Conservation (phyloP, 1,140 invertebrate species). For the Hestina assimilis region DNA sequence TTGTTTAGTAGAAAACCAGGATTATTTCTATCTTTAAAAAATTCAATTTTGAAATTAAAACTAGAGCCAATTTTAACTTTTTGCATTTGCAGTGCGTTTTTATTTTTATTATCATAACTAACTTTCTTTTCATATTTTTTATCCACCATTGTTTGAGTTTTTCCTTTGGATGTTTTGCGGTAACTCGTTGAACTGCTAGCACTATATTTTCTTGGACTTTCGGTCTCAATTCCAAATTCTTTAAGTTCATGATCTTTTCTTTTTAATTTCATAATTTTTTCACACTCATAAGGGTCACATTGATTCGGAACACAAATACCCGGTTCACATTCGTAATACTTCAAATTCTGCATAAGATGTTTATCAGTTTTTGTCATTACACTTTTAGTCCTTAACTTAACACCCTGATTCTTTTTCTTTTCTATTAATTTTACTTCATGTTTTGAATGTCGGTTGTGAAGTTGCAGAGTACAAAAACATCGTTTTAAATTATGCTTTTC, state of each 20-base stretch:
- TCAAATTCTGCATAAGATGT: neutral
- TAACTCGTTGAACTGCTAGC: neutral
- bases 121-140: neutral
- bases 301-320: constrained; percentile 33
- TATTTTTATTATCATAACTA: neutral
- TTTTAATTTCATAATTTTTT: constrained; percentile 29
- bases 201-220: neutral
- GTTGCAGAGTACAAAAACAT: constrained; percentile 3
- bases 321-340: constrained; percentile 31
- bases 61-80: neutral
- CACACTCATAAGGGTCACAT: constrained; percentile 19
- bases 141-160: neutral
- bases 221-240: neutral
- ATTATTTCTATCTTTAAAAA: constrained; percentile 4
- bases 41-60: constrained; percentile 12
- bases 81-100: neutral
- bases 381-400: neutral
- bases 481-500: neutral
- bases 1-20: neutral
- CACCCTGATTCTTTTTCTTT: neutral
- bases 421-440: neutral
- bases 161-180: constrained; percentile 4
- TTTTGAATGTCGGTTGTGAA: neutral
- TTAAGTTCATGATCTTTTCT: neutral
- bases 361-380: neutral